phyloP scores from a whole-genome alignment of 1,140 invertebrate genomes.

The Grapholita molesta region DNA sequence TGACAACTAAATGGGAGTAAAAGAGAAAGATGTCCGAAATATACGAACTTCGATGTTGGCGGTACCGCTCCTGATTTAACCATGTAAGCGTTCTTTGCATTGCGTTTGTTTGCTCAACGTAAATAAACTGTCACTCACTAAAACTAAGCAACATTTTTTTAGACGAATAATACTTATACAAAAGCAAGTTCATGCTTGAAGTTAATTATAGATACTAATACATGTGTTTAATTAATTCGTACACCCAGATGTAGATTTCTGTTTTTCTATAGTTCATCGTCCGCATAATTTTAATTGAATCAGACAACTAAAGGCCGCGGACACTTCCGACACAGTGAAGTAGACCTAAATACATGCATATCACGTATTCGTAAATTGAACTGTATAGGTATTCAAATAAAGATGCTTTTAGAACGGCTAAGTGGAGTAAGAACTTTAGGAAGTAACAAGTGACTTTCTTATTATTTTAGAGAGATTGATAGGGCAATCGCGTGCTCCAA shows the following conservation, averaged over 20 bases:
- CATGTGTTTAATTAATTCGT: background rate
- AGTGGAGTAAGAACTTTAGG: background rate
- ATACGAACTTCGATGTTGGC: too few relatives aligned
- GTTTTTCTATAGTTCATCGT: conserved; percentile 21
- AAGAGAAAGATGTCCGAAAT: too few relatives aligned
- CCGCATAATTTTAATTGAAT: conserved; percentile 29
- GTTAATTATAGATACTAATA: too few relatives aligned
- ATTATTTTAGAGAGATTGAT: conserved; percentile 40
- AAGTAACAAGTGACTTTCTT: conserved; percentile 1
- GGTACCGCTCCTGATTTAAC: too few relatives aligned
- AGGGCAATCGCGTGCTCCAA: conserved; percentile 45
- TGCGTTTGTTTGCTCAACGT: too few relatives aligned
- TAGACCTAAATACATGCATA: background rate
- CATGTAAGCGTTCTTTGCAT: too few relatives aligned
- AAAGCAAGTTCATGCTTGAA: too few relatives aligned
- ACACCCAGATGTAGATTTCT: background rate
- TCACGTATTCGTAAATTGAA: background rate
- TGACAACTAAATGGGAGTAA: too few relatives aligned
- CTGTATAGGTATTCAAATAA: background rate
- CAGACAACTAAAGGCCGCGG: background rate
- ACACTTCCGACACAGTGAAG: conserved; percentile 24
- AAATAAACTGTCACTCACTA: too few relatives aligned
- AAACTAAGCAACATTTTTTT: too few relatives aligned
- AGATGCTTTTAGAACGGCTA: background rate
- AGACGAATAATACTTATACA: too few relatives aligned